Base-by-base conservation (phyloP, 2,888 invertebrate genomes). In the Drosophila villosipedis region DNA sequence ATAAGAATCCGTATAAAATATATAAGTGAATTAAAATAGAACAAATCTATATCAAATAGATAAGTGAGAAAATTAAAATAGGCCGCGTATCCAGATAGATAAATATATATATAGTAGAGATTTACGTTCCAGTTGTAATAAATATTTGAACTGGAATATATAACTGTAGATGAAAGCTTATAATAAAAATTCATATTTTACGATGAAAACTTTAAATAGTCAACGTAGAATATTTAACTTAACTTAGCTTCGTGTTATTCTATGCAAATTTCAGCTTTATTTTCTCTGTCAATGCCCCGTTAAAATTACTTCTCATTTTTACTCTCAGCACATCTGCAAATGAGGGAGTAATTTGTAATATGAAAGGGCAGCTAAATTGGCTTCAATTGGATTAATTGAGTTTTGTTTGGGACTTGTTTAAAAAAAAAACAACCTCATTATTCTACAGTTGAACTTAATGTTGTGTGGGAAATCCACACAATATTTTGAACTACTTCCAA, bases 371-470 rank as follows among this genome's bases (percentile, higher is more conserved):
- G 22, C 68, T 79, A 78, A 87, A 84, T 84, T 84, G 82, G 55
- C 50, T 78, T 86, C 73, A 84, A 86, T 84, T 89, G 84, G 71
- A 71, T 68, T 75, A 83, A 83, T 83, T 83, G 76, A 68, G 47
- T 61, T 70, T 22, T 6, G 50, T 28, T 30, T 54, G 62, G 7
- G 28, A 30, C 25, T 41, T 3, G 19, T 14, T 55, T 7, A 12
- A 41, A 33, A 47, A 37, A 16, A 31, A n/a, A 35, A 53, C 7
- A 41, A 12, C 25, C 31, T 12, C 28, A 22, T 31, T 31, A 22
- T 35, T 22, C 10, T 0, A 7, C 52, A 4, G 14, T 5, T 28
- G 0, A n/a, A 35, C 10, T 52, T 5, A n/a, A 41, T 28, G 12
- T 22, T 54, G 59, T 43, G 70, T 54, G 74, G 50, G 54, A 55